phyloP scores from a whole-genome alignment of 2,113 vertebrate genomes.

The Alces alces region DNA sequence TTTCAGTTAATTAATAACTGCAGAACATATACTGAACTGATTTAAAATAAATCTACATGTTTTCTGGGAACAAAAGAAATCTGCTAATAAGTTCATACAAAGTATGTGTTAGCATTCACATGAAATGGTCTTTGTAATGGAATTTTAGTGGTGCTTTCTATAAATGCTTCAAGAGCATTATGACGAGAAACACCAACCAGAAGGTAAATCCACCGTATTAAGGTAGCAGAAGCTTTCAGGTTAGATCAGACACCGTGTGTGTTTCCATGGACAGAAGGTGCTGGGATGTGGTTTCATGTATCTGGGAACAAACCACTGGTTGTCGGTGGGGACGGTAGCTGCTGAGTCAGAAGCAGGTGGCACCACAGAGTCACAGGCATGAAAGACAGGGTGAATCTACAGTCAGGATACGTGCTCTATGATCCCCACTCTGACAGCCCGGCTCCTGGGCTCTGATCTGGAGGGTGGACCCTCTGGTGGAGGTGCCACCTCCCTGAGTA shows the following conservation, averaged over 20 bases:
- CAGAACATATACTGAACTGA: too few species aligned
- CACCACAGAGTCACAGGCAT: not conserved
- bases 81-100: not conserved
- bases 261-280: not conserved
- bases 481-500: rapidly evolving
- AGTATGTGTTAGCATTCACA: not conserved
- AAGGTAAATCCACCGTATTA: rapidly evolving
- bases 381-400: not conserved
- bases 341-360: not conserved
- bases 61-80: not conserved
- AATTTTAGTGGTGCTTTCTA: not conserved
- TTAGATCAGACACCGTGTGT: rapidly evolving
- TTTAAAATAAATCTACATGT: not conserved
- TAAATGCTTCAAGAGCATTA: not conserved
- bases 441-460: not conserved
- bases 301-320: not conserved
- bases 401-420: rapidly evolving
- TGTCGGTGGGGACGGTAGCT: rapidly evolving
- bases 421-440: rapidly evolving
- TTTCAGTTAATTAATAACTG: too few species aligned
- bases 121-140: rapidly evolving
- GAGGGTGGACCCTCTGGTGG: not conserved
- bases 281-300: not conserved
- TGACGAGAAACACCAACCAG: rapidly evolving
- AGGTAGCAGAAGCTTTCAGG: not conserved